These are phyloP conservation scores for Acanthosepion pharaonis DNA, from an alignment of 2,888 invertebrate species.

Conservation along the genomic window DNA sequence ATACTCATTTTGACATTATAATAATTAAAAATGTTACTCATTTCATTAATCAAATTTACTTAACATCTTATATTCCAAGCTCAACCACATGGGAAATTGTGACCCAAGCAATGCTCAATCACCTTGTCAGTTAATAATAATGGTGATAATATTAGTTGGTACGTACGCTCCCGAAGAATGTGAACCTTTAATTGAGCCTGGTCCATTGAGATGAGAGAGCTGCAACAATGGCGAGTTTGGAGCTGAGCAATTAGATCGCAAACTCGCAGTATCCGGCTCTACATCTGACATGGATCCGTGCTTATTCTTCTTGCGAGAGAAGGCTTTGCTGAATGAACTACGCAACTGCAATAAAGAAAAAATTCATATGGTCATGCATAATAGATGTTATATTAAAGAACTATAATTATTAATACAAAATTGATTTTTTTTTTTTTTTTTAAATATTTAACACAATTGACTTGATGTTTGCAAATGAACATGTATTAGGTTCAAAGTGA, in stretches of 20 bases:
- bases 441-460: neutral
- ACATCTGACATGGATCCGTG: constrained; percentile 76
- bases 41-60: too few species aligned
- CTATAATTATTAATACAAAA: neutral
- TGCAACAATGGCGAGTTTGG: constrained; percentile 78
- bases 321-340: constrained; percentile 97
- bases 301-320: constrained; percentile 80
- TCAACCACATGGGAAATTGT: too few species aligned
- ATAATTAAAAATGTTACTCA: too few species aligned
- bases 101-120: too few species aligned
- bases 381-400: neutral
- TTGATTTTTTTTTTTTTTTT: neutral
- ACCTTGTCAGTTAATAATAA: neutral
- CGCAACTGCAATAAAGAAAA: constrained; percentile 80
- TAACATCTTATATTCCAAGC: too few species aligned
- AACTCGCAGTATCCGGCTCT: constrained; percentile 75
- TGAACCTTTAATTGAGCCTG: constrained; percentile 72
- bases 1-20: too few species aligned
- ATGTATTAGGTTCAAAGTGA: neutral
- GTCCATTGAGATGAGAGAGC: constrained; percentile 62
- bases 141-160: neutral
- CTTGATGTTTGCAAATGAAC: neutral
- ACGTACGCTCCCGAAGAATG: constrained; percentile 77
- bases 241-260: constrained; percentile 76
- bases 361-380: constrained; percentile 52